phyloP scores from a whole-genome alignment of 2,797 vertebrate species.

The Hephaestus fuliginosus region DNA sequence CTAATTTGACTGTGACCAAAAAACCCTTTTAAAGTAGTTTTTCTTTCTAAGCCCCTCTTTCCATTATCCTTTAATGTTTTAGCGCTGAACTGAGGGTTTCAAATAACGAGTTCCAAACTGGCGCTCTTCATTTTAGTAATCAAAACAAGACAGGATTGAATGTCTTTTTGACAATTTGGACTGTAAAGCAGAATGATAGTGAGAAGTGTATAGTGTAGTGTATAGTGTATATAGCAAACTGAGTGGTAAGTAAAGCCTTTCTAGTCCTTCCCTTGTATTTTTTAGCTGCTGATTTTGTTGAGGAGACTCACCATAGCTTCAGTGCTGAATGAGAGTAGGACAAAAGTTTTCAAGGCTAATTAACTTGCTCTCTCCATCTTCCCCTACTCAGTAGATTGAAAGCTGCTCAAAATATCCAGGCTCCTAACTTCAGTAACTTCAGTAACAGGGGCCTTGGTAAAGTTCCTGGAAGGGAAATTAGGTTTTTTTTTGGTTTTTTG shows the following conservation, averaged over 20 bases:
- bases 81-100: not conserved
- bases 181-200: not conserved
- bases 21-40: constrained; percentile 1
- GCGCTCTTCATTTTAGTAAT: not conserved
- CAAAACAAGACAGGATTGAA: not conserved
- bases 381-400: not conserved
- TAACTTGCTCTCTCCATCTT: not conserved
- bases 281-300: not conserved
- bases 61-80: constrained; percentile 1
- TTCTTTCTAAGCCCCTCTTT: constrained; percentile 23
- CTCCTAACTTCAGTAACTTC: too few relatives aligned
- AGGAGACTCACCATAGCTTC: not conserved
- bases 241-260: too few relatives aligned
- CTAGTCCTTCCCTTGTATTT: not conserved
- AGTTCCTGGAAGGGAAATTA: not conserved
- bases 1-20: constrained; percentile 34
- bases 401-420: too few relatives aligned
- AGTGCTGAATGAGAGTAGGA: not conserved
- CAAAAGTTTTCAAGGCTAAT: not conserved
- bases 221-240: not conserved
- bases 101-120: not conserved
- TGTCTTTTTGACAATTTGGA: not conserved
- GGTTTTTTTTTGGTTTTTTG: too few relatives aligned
- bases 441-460: not conserved
- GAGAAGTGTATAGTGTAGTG: not conserved